phyloP scores from a whole-genome alignment of 2,888 invertebrate species.

The Rhodophaea formosa region DNA sequence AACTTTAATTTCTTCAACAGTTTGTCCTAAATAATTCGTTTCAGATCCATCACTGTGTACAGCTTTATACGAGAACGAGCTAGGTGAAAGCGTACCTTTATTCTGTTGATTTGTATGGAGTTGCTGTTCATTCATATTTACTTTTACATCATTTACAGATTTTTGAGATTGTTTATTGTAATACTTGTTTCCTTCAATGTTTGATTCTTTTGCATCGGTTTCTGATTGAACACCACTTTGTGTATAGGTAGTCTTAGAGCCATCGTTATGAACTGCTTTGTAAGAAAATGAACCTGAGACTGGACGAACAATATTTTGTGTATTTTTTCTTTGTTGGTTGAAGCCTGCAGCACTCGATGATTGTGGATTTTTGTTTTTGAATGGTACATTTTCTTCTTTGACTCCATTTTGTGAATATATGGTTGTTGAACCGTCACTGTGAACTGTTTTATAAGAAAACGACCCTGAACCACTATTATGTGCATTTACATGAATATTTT shows the following conservation, averaged over 20 bases:
- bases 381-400: background rate
- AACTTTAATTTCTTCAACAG: slow-evolving; percentile 5
- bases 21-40: slow-evolving; percentile 18
- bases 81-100: background rate
- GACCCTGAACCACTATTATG: background rate
- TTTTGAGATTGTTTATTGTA: background rate
- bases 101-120: background rate
- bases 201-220: background rate
- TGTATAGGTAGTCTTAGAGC: background rate
- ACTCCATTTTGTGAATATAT: background rate
- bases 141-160: background rate
- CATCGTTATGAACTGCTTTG: slow-evolving; percentile 8
- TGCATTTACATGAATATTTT: background rate
- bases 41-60: slow-evolving; percentile 26
- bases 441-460: background rate
- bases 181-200: background rate
- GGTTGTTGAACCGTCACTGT: background rate
- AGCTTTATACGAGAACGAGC: slow-evolving; percentile 26
- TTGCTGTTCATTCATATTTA: background rate
- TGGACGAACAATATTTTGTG: background rate
- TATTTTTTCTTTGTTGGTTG: background rate
- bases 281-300: background rate
- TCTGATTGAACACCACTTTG: background rate
- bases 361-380: too few species aligned
- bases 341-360: too few species aligned